A percentile compares a stretch with the other conserved stretches of the same genome.
These are phyloP conservation scores for Heliconius ismenius DNA, from an alignment of 2,888 invertebrate genomes.

Conservation along the genomic window DNA sequence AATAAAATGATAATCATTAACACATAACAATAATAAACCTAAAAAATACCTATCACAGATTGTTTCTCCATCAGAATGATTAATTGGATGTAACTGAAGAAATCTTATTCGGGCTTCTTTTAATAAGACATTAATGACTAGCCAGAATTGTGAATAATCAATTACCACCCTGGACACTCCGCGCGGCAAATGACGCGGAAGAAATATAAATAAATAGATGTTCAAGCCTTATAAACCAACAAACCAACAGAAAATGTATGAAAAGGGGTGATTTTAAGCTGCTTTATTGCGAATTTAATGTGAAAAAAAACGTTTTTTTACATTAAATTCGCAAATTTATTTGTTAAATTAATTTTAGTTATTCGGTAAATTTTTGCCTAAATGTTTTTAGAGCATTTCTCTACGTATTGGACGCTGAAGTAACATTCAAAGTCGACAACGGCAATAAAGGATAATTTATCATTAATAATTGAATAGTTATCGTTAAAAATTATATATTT, in stretches of 20 bases:
- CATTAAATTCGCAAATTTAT: no score
- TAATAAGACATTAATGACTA: slow-evolving; percentile 48
- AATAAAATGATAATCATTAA: neutral
- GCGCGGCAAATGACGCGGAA: slow-evolving; percentile 41
- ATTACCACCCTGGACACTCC: slow-evolving; percentile 38
- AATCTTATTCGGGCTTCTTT: slow-evolving; percentile 40
- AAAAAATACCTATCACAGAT: slow-evolving; percentile 5
- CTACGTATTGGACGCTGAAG: no score
- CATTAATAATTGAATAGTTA: neutral
- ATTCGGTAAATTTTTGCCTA: no score
- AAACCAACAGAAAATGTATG: neutral
- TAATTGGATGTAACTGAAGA: slow-evolving; percentile 38
- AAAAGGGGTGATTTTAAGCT: neutral
- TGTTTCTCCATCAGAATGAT: slow-evolving; percentile 29
- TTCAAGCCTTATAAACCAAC: slow-evolving; percentile 3
- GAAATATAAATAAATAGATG: slow-evolving; percentile 38
- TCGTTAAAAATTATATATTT: neutral
- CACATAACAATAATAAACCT: neutral
- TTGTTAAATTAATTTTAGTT: no score
- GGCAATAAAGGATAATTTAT: no score
- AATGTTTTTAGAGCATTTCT: no score
- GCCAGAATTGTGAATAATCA: slow-evolving; percentile 44
- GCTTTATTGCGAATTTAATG: no score
- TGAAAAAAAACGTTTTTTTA: no score
- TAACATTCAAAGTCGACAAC: no score